Evolutionary conservation across 2,113 vertebrate species (phyloP), one percentile per base, ranked within the genome.

Genomic region (Chaenocephalus aceratus): DNA sequence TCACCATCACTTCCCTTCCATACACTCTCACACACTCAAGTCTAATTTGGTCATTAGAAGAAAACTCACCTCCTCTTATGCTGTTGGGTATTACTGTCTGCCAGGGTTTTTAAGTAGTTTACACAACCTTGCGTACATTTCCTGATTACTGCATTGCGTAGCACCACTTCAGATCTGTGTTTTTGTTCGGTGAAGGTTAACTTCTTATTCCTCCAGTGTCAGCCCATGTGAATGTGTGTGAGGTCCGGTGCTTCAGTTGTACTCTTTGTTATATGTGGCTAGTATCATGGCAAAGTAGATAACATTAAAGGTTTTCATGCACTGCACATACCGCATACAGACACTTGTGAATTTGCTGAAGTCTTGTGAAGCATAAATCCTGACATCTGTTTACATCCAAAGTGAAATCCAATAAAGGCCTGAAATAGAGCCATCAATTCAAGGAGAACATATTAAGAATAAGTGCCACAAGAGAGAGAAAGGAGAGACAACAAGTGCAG

Each of bases 41-140:
- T 54, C 80, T 75, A 82, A 65, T 84, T 86, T 75, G 78, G 78
- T 72, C 48, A 69, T 66, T n/a, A 57, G 18, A 51, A 23, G 54
- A 45, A 65, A 80, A 41, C 61, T 66, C 64, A 67, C 30, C 54
- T 72, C 41, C 36, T 69, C 49, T 49, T 49, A 52, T 49, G 57
- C 58, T 65, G 74, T 77, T 21, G 26, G n/a, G 10, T 64, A 36
- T 80, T 74, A 88, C 41, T 75, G 53, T 77, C 74, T 67, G 60
- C 63, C 41, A 23, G 44, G n/a, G 52, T 34, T 71, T 75, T 53
- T 69, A 48, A 81, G 74, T 82, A 51, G 82, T 87, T 90, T 87
- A 80, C 78, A 79, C 86, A 82, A 86, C 80, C 72, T 79, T 86
- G 68, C 75, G 77, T 82, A 73, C 83, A 53, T 72, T 85, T 82